Base-by-base conservation (phyloP, 64 coral and sea anemone genomes). In the Porites australiensis region DNA sequence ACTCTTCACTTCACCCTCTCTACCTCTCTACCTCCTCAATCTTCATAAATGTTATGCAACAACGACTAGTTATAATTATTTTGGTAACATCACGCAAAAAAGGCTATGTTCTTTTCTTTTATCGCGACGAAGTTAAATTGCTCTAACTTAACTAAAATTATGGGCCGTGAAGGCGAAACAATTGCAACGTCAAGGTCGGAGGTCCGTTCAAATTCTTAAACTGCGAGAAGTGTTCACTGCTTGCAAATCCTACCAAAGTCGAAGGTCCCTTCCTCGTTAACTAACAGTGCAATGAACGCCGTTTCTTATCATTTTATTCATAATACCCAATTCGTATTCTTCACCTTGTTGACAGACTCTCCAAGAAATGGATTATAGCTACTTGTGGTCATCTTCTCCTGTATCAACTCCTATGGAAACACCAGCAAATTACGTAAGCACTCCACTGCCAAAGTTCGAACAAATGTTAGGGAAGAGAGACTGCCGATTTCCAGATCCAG, bases 401-500 rank as follows among this genome's bases (percentile, higher is more conserved):
- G 63, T 20, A 13, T 68, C 81, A 16, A 15, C 48, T 21, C 63
- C 45, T 3, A 9, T 21, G 46, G 81, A 84, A 84, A 68, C 63
- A 50, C 15, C 61, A 16, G 58, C 79, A 68, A 44, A 84, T 57
- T 57, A 57, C 52, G 61, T 68, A n/a, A 50, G 19, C 49, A 8
- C 4, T 50, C 18, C 61, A 18, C 81, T 68, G 51, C 81, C 81
- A 21, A 84, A 84, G 81, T 20, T 68, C 43, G 58, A 67, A 84
- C 60, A 69, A 50, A 45, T 46, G 62, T 21, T 46, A 76, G 46
- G 46, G 18, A 84, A 69, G 6, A 84, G 62, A 68, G 81, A 84
- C 47, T 84, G 81, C 51, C 81, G 81, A 61, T 84, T 84, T 84
- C 81, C 81, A 68, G 62, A 84, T 44, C 6, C 81, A 23, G 3